Evolutionary conservation across 1,140 invertebrate species (phyloP).

Genomic region (Drosophila suzukii): DNA sequence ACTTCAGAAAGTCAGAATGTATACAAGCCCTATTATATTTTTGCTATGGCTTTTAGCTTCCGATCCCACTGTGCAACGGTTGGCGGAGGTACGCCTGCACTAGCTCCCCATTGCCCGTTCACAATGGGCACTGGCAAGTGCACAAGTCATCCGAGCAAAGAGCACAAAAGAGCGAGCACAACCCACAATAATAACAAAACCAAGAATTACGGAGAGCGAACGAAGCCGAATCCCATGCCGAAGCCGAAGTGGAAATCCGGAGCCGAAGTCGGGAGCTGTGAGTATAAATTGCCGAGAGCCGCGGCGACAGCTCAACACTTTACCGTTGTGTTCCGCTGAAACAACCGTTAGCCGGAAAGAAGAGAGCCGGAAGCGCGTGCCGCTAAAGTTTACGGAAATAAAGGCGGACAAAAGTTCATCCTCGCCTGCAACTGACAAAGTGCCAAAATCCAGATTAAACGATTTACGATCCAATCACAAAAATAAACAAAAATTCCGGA

Average conservation of each 20-base stretch:
- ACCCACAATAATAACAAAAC: slow-evolving; percentile 65
- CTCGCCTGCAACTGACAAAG: slow-evolving; percentile 35
- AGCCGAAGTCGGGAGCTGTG: slow-evolving; percentile 21
- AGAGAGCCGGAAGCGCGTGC: slow-evolving; percentile 66
- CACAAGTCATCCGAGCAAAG: slow-evolving; percentile 14
- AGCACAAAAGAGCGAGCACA: slow-evolving; percentile 11
- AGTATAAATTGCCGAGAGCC: slow-evolving; percentile 69
- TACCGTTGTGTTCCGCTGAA: slow-evolving; percentile 58
- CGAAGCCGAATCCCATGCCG: slow-evolving; percentile 45
- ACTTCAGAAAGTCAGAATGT: too few species aligned
- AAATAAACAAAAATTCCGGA: not conserved
- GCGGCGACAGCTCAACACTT: slow-evolving; percentile 56
- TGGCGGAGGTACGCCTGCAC: slow-evolving; percentile 15
- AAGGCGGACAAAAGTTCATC: slow-evolving; percentile 57
- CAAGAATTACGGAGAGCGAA: slow-evolving; percentile 70
- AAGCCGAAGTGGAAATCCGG: slow-evolving; percentile 16
- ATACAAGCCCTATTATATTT: not conserved
- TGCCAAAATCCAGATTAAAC: slow-evolving; percentile 43
- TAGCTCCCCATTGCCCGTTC: slow-evolving; percentile 25
- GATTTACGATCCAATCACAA: slow-evolving; percentile 34
- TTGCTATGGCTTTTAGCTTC: not conserved
- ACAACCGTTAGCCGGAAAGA: slow-evolving; percentile 51
- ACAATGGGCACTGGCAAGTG: slow-evolving; percentile 25
- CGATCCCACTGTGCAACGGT: slow-evolving; percentile 7
- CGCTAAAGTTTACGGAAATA: slow-evolving; percentile 82